Percentiles rank a stretch among this genome's conserved stretches.
Conservation (phyloP, 2,888 invertebrate species). For the Megastigmus dorsalis region DNA sequence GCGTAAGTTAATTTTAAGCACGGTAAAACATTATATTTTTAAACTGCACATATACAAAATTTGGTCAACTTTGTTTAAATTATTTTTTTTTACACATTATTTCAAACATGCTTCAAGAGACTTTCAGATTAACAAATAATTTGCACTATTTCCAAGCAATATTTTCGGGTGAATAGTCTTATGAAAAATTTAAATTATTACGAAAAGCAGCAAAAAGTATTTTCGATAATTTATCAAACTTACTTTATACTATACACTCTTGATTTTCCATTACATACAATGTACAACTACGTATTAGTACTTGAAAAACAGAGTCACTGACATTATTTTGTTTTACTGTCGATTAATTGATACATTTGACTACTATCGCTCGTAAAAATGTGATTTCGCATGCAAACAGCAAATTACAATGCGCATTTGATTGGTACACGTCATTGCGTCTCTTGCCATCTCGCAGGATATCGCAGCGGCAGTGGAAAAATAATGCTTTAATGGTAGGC, state of each 20-base stretch:
- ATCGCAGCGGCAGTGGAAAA: conserved; percentile 55
- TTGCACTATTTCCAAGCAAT: conserved; percentile 30
- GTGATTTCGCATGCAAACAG: conserved; percentile 49
- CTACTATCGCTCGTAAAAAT: conserved; percentile 52
- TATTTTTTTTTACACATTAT: conserved; percentile 28
- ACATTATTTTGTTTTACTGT: conserved; percentile 41
- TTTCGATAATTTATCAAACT: conserved; percentile 31
- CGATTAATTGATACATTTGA: conserved; percentile 45
- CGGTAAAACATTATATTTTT: conserved; percentile 38
- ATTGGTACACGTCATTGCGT: conserved; percentile 48
- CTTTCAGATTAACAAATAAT: conserved; percentile 29
- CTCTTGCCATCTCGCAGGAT: conserved; percentile 45
- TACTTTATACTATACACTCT: conserved; percentile 42
- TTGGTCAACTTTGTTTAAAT: conserved; percentile 48
- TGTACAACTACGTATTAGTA: conserved; percentile 46
- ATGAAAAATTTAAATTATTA: conserved; percentile 26
- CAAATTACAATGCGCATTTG: conserved; percentile 49
- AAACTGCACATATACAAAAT: conserved; percentile 47
- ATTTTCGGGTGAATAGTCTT: conserved; percentile 6
- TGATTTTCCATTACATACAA: conserved; percentile 43
- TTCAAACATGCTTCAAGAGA: conserved; percentile 34
- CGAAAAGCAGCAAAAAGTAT: conserved; percentile 37
- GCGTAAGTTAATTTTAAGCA: conserved; percentile 36
- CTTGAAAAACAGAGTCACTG: conserved; percentile 40
- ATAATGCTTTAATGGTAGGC: conserved; percentile 53